These are phyloP conservation scores for Nibea coibor DNA, from an alignment of 2,113 vertebrate genomes.

Conservation along the genomic window DNA sequence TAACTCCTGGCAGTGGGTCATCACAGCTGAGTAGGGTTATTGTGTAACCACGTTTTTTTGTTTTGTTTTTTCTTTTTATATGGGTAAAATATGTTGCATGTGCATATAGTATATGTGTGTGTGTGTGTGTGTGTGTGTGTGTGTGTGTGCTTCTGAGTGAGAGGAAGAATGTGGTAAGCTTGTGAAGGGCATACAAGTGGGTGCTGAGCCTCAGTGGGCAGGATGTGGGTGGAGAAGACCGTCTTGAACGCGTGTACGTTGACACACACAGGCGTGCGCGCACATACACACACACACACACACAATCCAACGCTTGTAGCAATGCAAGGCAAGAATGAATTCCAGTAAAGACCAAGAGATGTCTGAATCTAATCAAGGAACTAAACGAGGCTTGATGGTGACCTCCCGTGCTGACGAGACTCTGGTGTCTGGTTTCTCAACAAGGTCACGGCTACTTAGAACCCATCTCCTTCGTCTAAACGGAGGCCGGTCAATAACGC, in stretches of 20 bases:
- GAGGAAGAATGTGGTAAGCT: constrained; percentile 67
- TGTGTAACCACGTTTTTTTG: constrained; percentile 55
- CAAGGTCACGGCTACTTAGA: constrained; percentile 28
- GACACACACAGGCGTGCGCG: background rate
- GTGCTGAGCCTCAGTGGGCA: constrained; percentile 65
- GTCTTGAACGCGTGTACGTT: constrained; percentile 28
- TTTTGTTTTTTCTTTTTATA: background rate
- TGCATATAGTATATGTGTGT: constrained; percentile 9
- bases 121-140: background rate
- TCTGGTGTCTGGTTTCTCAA: constrained; percentile 21
- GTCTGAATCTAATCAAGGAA: constrained; percentile 26
- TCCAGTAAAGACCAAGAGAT: constrained; percentile 9
- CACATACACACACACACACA: background rate
- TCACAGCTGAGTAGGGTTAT: constrained; percentile 64
- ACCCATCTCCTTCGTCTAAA: constrained; percentile 5
- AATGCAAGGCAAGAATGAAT: constrained; percentile 45
- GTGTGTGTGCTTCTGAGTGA: constrained; percentile 35
- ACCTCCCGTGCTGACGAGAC: constrained; percentile 37
- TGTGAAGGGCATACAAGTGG: constrained; percentile 64
- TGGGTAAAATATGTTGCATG: constrained; percentile 52
- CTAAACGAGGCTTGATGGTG: constrained; percentile 15
- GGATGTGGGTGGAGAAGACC: constrained; percentile 71
- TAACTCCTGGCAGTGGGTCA: constrained; percentile 59
- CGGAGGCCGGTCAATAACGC: background rate
- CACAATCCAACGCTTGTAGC: constrained; percentile 3